Evolutionary conservation across 2,888 invertebrate genomes (phyloP).

Genomic region (Micoletzkya japonica): DNA sequence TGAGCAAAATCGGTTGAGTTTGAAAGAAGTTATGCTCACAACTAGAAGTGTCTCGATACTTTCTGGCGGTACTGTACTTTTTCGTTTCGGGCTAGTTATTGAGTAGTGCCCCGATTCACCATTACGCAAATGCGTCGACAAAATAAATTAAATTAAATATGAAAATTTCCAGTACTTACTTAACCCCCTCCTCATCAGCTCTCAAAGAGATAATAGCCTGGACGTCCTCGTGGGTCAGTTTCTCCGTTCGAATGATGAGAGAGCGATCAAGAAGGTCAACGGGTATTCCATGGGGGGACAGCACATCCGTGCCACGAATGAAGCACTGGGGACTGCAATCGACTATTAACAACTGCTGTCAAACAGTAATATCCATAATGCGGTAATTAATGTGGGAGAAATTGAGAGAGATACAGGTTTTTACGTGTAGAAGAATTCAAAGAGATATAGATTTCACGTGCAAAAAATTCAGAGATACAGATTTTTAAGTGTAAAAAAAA

Average conservation of each 20-base stretch:
- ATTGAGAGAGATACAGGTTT: no score
- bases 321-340: slow-evolving; percentile 65
- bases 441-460: not conserved
- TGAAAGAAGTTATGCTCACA: no score
- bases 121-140: no score
- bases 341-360: no score
- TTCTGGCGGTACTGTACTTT: no score
- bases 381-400: no score
- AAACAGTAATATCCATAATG: no score
- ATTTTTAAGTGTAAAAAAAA: not conserved
- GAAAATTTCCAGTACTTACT: slow-evolving; percentile 64
- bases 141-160: not conserved
- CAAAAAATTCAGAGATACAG: not conserved
- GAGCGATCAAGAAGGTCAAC: slow-evolving; percentile 84
- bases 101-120: no score
- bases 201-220: slow-evolving; percentile 35
- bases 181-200: slow-evolving; percentile 91
- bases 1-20: no score
- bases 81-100: no score
- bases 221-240: slow-evolving; percentile 45
- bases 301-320: slow-evolving; percentile 90
- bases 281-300: slow-evolving; percentile 94
- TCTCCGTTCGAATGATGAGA: slow-evolving; percentile 72
- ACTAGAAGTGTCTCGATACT: no score
- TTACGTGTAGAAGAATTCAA: no score